Conservation (phyloP, 23 tunicate species). For the Botrylloides violaceus region DNA sequence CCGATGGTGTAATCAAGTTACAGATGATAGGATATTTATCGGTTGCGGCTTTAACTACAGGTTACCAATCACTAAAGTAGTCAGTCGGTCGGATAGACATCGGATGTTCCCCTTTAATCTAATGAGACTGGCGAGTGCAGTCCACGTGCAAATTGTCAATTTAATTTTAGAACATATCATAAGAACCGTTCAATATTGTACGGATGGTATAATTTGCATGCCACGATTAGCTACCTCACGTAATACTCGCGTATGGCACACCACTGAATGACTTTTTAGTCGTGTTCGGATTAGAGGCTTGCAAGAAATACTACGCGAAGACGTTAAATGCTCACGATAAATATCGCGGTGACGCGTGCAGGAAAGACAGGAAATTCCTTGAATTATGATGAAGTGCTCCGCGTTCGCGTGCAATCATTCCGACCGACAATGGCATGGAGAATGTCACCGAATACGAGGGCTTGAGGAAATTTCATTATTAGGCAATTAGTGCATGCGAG, state of each 20-base stretch:
- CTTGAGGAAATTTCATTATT: too few species aligned
- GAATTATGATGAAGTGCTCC: too few species aligned
- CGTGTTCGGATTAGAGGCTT: too few species aligned
- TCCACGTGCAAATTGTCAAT: slow-evolving; percentile 1
- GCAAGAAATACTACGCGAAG: background rate
- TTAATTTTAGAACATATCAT: background rate
- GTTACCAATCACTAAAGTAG: background rate
- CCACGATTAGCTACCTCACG: background rate
- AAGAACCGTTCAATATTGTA: background rate
- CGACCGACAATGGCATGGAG: too few species aligned
- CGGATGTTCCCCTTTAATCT: background rate
- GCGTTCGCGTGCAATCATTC: too few species aligned
- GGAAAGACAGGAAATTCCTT: too few species aligned
- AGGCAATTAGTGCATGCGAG: too few species aligned
- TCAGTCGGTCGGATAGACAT: too few species aligned
- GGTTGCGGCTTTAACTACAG: background rate
- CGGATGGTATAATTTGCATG: background rate
- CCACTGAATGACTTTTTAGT: too few species aligned
- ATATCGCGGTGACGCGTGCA: too few species aligned
- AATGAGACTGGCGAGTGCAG: background rate
- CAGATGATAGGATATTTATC: background rate
- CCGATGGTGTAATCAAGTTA: background rate
- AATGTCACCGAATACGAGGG: too few species aligned
- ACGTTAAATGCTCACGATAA: background rate
- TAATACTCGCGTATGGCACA: too few species aligned